Evolutionary conservation across 2,113 vertebrate species (phyloP).

Genomic region (Istiophorus platypterus): DNA sequence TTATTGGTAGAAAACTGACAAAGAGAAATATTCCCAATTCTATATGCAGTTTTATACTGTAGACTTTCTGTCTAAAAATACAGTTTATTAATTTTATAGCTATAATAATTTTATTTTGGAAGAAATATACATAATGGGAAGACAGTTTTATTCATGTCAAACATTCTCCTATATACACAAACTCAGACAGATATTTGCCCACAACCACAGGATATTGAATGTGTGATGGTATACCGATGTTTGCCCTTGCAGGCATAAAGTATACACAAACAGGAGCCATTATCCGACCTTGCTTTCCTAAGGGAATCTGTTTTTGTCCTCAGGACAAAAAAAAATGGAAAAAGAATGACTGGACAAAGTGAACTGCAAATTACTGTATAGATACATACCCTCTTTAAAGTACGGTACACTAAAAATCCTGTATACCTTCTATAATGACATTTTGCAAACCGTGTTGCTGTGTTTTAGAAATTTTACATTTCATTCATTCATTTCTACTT

Average conservation of each 20-base stretch:
- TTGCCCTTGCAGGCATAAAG: constrained; percentile 49
- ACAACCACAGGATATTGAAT: constrained; percentile 17
- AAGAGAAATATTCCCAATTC: not conserved
- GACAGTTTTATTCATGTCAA: not conserved
- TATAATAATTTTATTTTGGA: not conserved
- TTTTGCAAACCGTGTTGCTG: not conserved
- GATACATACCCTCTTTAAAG: not conserved
- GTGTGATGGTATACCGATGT: constrained; percentile 47
- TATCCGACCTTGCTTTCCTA: constrained; percentile 46
- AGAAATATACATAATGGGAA: not conserved
- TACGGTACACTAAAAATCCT: not conserved
- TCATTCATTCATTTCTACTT: not conserved
- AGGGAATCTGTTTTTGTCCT: constrained; percentile 10
- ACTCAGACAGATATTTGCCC: not conserved
- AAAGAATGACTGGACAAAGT: not conserved
- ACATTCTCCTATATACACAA: not conserved
- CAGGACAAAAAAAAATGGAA: not conserved
- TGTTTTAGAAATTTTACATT: not conserved
- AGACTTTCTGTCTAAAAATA: not conserved
- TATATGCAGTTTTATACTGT: not conserved
- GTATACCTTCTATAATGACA: not conserved
- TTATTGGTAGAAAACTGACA: not conserved
- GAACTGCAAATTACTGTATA: not conserved
- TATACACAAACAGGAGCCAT: constrained; percentile 34
- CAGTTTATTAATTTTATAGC: not conserved